phyloP scores from a whole-genome alignment of 2,113 vertebrate genomes.

The Cinclus mexicanus region DNA sequence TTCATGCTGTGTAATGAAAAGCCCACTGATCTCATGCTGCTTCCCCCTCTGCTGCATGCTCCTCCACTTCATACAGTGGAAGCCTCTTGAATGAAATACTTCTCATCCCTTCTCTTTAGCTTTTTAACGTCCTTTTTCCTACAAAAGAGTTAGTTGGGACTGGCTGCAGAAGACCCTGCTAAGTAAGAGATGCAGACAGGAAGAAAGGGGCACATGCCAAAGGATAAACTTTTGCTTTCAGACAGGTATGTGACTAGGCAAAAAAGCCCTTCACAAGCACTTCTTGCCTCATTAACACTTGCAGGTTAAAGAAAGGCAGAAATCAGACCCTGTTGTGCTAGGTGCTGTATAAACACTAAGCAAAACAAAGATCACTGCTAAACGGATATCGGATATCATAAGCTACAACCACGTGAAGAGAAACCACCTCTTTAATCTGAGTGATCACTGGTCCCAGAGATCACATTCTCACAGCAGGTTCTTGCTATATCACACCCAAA shows the following conservation, averaged over 20 bases:
- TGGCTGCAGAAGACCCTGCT: neutral
- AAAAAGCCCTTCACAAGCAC: neutral
- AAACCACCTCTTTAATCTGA: neutral
- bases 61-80: neutral
- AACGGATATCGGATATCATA: neutral
- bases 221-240: neutral
- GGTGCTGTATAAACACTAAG: neutral
- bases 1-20: neutral
- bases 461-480: neutral
- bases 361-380: neutral
- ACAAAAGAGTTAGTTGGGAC: neutral
- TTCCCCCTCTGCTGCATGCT: neutral
- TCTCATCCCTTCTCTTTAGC: neutral
- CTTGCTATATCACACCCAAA: neutral
- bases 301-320: neutral
- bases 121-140: neutral
- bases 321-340: neutral
- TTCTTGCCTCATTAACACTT: neutral
- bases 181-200: neutral
- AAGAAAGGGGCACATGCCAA: neutral
- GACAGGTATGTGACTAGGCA: neutral
- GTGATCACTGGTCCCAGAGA: neutral
- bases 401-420: neutral
- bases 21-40: neutral
- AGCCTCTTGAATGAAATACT: neutral